Conservation (phyloP, 2,888 invertebrate species). For the Callyntrura sp. region DNA sequence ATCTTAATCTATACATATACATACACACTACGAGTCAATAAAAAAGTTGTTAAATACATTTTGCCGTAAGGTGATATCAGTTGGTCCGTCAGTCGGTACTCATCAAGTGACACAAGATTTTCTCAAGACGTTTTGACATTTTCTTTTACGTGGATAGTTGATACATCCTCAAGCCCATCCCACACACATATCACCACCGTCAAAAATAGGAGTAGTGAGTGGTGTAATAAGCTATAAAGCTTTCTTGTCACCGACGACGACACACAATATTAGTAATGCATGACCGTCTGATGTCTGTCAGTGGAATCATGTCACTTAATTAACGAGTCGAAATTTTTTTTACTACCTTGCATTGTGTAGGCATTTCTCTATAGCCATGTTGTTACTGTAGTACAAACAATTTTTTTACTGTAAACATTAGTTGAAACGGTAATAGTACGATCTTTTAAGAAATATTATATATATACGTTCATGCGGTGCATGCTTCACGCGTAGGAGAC, state of each 20-base stretch:
- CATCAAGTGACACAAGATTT: neutral
- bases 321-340: slow-evolving; percentile 60
- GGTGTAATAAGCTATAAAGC: neutral
- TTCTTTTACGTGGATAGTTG: neutral
- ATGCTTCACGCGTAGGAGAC: neutral
- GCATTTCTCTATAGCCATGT: no score
- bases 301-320: slow-evolving; percentile 68
- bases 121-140: slow-evolving; percentile 1
- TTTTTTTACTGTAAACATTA: neutral
- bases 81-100: neutral
- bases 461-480: no score
- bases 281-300: slow-evolving; percentile 44
- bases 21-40: neutral
- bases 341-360: neutral
- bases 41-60: neutral
- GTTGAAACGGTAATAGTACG: slow-evolving; percentile 12
- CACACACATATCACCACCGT: no score
- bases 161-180: neutral
- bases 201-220: no score
- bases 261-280: slow-evolving; percentile 29
- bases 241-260: slow-evolving; percentile 57
- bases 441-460: neutral
- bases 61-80: neutral
- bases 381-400: no score
- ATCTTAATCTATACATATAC: neutral